These are phyloP conservation scores for Bembecia ichneumoniformis DNA, from an alignment of 2,888 invertebrate genomes.

Conservation along the genomic window DNA sequence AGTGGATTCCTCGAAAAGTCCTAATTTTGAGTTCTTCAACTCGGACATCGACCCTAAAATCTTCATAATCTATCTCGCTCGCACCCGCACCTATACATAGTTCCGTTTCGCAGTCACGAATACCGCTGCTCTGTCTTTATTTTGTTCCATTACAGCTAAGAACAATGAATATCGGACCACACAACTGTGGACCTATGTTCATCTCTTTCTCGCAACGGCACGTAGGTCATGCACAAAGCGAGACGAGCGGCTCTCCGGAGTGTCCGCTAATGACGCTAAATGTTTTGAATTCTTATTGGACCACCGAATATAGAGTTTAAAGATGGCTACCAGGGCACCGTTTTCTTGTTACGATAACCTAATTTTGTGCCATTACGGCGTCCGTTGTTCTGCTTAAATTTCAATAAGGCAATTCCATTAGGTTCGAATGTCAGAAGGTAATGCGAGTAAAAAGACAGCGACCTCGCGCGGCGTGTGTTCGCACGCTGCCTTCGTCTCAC, in stretches of 20 bases:
- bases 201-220: conserved; percentile 37
- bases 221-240: conserved; percentile 23
- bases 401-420: conserved; percentile 64
- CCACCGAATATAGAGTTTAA: conserved; percentile 48
- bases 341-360: conserved; percentile 68
- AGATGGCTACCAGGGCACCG: conserved; percentile 65
- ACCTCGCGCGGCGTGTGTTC: conserved; percentile 55
- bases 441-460: conserved; percentile 60
- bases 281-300: conserved; percentile 66
- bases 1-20: conserved; percentile 52
- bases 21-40: conserved; percentile 62
- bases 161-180: conserved; percentile 66
- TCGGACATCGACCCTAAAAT: conserved; percentile 69
- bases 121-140: conserved; percentile 70
- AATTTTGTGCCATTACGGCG: conserved; percentile 62
- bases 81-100: conserved; percentile 30
- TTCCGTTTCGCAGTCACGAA: conserved; percentile 66
- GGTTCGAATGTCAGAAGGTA: conserved; percentile 65
- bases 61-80: conserved; percentile 49
- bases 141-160: conserved; percentile 69
- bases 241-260: conserved; percentile 36
- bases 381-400: conserved; percentile 58
- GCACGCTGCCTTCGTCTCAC: conserved; percentile 14
- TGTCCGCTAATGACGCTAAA: conserved; percentile 29
- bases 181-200: conserved; percentile 48